Conservation (phyloP, 1,140 invertebrate genomes). For the Lanistes nyassanus region DNA sequence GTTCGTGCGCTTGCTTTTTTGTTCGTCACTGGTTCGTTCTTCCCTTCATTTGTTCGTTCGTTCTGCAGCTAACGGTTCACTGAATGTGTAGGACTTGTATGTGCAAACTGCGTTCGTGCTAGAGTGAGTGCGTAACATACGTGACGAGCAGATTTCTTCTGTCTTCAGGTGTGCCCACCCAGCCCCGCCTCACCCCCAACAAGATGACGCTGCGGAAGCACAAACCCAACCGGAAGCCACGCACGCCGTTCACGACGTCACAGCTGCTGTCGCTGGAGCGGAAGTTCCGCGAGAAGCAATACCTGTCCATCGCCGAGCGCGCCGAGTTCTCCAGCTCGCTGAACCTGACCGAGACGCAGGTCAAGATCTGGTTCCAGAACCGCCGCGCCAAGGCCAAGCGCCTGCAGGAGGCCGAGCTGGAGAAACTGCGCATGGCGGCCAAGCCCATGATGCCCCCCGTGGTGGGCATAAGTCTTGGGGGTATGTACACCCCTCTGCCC, state of each 20-base stretch:
- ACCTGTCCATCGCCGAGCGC: slow-evolving; percentile 92
- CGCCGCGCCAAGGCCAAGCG: slow-evolving; percentile 93
- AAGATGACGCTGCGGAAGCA: slow-evolving; percentile 94
- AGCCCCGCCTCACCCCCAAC: slow-evolving; percentile 55
- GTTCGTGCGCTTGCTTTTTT: too few relatives aligned
- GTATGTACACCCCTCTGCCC: slow-evolving; percentile 32
- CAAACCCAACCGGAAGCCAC: slow-evolving; percentile 96
- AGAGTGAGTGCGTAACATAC: too few relatives aligned
- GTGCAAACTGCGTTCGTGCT: background rate
- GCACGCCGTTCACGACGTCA: slow-evolving; percentile 97
- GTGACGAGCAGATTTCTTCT: background rate
- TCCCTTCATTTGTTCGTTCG: background rate
- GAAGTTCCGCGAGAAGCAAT: slow-evolving; percentile 96
- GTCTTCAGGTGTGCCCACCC: slow-evolving; percentile 25
- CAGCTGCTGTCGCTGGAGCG: slow-evolving; percentile 93
- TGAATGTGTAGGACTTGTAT: background rate
- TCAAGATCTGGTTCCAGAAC: slow-evolving; percentile 98
- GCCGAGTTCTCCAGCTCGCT: slow-evolving; percentile 95
- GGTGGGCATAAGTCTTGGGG: slow-evolving; percentile 60
- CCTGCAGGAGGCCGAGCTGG: slow-evolving; percentile 87
- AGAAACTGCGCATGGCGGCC: slow-evolving; percentile 72
- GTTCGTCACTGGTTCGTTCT: background rate
- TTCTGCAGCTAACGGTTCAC: background rate
- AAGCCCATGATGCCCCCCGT: slow-evolving; percentile 65
- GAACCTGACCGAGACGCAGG: slow-evolving; percentile 90